Evolutionary conservation across 2,888 invertebrate genomes (phyloP), one percentile per base, ranked within the genome.

Genomic region (Phaedon cochleariae): DNA sequence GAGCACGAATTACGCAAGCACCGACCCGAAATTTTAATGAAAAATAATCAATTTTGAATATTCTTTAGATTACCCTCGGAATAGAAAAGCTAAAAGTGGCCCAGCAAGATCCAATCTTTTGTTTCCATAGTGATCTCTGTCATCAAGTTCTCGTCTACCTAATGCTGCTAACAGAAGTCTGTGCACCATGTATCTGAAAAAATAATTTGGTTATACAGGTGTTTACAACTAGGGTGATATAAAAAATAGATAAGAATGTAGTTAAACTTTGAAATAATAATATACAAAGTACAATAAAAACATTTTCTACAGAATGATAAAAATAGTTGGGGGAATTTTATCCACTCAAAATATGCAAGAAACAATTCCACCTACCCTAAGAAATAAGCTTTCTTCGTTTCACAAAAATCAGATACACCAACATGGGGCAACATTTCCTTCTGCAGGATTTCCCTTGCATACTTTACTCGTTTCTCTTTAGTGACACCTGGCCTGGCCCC

Each of bases 401-500:
- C 99, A 86, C 99, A 99, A 83, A 98, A 98, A 82, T 99, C 98
- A 45, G 98, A 97, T 0, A 99, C 97, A 72, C 99, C 99, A 64
- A 99, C 98, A 85, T 99, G 99, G 0, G 99, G 99, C 76, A 99
- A 88, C 96, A 98, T 97, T 92, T 99, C 99, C 80, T 99, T 99
- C 81, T 99, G 99, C 68, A 99, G 86, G 84, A 99, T 99, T 91
- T 99, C 99, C 81, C 95, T 90, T 0, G 99, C 98, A 85, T 99
- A 99, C 85, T 99, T 98, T 55, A 99, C 96, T 87, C 99, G 92
- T 82, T 97, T 98, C 76, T 99, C 99, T 84, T 97, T 97, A 0
- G 98, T 97, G 0, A 99, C 98, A 82, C 99, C 99, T 7, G 99
- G 98, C 57, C 95, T 88, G 22, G 98, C 98, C 73, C 99, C 98